Evolutionary conservation across 2,113 vertebrate genomes (phyloP), one percentile per base, ranked within the genome.

Genomic region (Pongo pygmaeus): DNA sequence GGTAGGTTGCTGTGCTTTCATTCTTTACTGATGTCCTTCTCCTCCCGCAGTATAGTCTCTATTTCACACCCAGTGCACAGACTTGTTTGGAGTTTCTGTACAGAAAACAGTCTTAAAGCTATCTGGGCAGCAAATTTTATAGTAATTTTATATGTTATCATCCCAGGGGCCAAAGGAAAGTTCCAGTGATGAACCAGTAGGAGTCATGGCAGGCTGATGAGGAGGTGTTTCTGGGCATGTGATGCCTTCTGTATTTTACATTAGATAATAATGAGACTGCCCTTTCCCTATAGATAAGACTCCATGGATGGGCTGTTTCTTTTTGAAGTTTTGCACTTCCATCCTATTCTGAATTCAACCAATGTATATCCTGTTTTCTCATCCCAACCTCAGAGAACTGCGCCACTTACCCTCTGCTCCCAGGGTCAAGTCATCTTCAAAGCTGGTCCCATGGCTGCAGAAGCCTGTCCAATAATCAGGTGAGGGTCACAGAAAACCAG

Each of bases 351-450:
- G 55, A 91, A n/a, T 84, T 84, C 6, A 59, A 40, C 32, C 35
- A 50, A 20, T 30, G 7, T 32, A 35, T 32, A 38, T 8, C 27
- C 1, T 83, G 10, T 78, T 89, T 67, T 22, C 48, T 38, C 13
- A n/a, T 69, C 16, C n/a, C 38, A 92, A 1, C 2, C 27, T 61
- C 9, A 50, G 32, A 94, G 13, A 77, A 16, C 16, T 85, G 35
- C 59, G 6, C 8, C 17, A 13, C 97, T 97, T 98, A 99, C 99
- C 99, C 98, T 99, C 99, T 70, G 99, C 99, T 97, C 99, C 99
- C 40, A 99, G 98, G 84, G 96, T 98, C 95, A 99, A 98, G 83
- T 99, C 99, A 97, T 99, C 99, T 85, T 99, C 99, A 89, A 98
- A 99, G 97, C 99, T 99, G 97, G 97, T 97, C 61, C 95, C 97